Evolutionary conservation across 37 sponge, comb jelly and placozoan species (phyloP), one percentile per base, ranked within the genome.

Genomic region (Eunapius fragilis): DNA sequence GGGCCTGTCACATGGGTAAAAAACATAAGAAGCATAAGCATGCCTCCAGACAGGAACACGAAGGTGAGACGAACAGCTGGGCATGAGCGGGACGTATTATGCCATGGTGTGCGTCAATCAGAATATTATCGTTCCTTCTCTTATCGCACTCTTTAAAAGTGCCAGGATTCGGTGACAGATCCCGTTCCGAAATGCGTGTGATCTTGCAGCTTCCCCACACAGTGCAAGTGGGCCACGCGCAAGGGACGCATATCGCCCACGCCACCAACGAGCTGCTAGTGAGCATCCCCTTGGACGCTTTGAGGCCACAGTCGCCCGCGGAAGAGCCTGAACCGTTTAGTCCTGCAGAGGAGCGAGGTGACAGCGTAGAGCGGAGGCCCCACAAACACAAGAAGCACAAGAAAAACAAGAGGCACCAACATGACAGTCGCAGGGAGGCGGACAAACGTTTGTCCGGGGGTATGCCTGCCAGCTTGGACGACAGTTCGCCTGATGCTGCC

Each of bases 21-120:
- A 72, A 72, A 30, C 74, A 72, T 32, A 72, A 72, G 74, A 72
- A 72, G 74, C 74, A 72, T 30, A 72, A 72, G 74, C 30, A 32
- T 72, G 74, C 31, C 74, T 32, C 30, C 74, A 72, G 31, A 10
- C 30, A 32, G 31, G 74, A 32, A 17, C 74, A 72, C 0, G 74
- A 72, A 33, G 74, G 58, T 58, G 17, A 58, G 58, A 58, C 17
- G 58, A 58, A 58, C 58, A 58, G 58, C 58, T 58, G 58, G 58
- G n/a, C n/a, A 45, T 11, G 14, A 58, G 58, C 1, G 17, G 58
- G 58, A 58, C 14, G 14, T 58, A 58, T 58, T 58, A 58, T 58
- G 58, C 58, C 22, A 17, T 75, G 75, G 75, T 75, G 75, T 31
- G 75, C 34, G 7, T 75, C 34, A 75, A 75, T 75, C 34, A 75